Base-by-base conservation (phyloP, 1,140 invertebrate genomes). In the Helicoverpa armigera region DNA sequence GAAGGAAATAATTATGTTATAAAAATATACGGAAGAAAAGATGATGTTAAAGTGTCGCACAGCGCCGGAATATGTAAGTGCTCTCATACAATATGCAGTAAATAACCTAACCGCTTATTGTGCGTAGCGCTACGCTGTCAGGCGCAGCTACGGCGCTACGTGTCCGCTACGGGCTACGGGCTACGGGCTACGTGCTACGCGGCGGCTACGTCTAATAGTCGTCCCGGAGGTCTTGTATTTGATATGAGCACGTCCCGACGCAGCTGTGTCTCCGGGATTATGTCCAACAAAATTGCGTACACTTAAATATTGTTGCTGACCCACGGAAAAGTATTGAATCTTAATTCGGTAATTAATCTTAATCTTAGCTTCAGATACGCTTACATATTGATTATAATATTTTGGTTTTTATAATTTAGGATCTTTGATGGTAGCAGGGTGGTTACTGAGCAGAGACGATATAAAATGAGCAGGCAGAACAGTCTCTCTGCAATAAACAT, bases 61-160 rank as follows among this genome's bases (percentile, higher is more conserved):
- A 43, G 23, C 50, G 54, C 43, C 70, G 2, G 70, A 58, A 58
- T 58, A 43, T 74, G 56, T 60, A 74, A 74, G 35, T 18, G 60
- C 50, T 35, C 54, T 74, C 54, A 74, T 74, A 60, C 72, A 74
- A 74, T 74, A 74, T 74, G 72, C 72, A 74, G 72, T 74, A 74
- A 74, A 74, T 74, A 74, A 74, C 56, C 13, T 60, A 74, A 74
- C 43, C 72, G 72, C 56, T 74, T 74, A 74, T 74, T 74, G 72
- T 74, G 72, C 54, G 65, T 69, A 65, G 61, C 61, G 11, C 31
- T 14, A 31, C 53, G 70, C 70, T 73, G 70, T 73, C 70, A 54
- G 29, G 2, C 23, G 54, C 70, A 23, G 54, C 72, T 23, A 60
- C 53, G 23, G 9, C 12, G 56, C 31, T 54, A 70, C 67, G 69